Base-by-base conservation (phyloP, 2,797 vertebrate genomes). In the Anguilla anguilla region DNA sequence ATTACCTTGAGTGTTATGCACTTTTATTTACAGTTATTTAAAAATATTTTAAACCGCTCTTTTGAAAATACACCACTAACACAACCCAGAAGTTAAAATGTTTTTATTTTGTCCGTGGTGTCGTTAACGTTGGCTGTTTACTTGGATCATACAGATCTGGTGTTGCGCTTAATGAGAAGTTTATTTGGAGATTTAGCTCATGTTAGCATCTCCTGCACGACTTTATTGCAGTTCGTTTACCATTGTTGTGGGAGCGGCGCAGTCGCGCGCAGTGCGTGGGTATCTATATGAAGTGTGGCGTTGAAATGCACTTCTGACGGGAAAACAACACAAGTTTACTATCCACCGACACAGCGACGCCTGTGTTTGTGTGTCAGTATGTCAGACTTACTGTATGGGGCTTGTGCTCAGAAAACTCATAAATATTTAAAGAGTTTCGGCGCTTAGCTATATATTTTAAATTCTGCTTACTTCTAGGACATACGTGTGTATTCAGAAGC, bases 281-380 rank as follows among this genome's bases (percentile, higher is more conserved):
- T 59, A 79, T 28, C 57, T 59, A 13, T 15, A 11, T 69, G 64
- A 28, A 13, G 83, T 19, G 22, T 53, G 46, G 81, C 10, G 51
- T n/a, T 83, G 51, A 83, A 83, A 84, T 59, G 19, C 51, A 13
- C 31, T 35, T 9, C 17, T 57, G 51, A 59, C 31, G 28, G 43
- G 83, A 61, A 31, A 35, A 1, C 39, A 81, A 28, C 51, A 84
- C n/a, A 89, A 53, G 1, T 81, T 84, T n/a, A 88, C 51, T 85
- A 90, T 88, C 72, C 39, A 25, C 28, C 39, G 22, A 51, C 4
- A 25, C 0, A 46, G 22, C 84, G 39, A 53, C 17, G 46, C 49
- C 22, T 86, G 85, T 86, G 86, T 79, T 31, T 79, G 49, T 53
- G 43, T 79, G 72, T 86, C 25, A 77, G 51, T 59, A 55, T 61